Evolutionary conservation across 1,140 invertebrate genomes (phyloP).

Genomic region (Drosophila watanabei): DNA sequence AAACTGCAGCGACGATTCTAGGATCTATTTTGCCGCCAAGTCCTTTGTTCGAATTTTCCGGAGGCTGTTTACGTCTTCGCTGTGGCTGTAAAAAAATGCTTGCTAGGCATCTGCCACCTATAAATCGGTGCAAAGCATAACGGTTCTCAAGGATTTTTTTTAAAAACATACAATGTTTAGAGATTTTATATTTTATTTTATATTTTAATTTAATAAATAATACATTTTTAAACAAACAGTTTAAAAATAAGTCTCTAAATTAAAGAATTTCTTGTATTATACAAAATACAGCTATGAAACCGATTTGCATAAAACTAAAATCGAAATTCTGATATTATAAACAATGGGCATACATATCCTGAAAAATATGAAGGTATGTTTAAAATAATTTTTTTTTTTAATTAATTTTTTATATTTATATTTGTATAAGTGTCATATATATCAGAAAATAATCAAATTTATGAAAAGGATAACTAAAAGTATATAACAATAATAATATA

Average conservation of each 20-base stretch:
- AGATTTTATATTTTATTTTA: background rate
- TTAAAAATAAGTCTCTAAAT: background rate
- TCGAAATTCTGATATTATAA: background rate
- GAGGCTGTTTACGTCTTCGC: slow-evolving; percentile 47
- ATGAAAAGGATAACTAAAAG: too few species aligned
- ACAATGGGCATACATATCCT: too few species aligned
- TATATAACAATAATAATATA: too few species aligned
- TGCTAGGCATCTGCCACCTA: slow-evolving; percentile 34
- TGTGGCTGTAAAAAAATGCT: slow-evolving; percentile 70
- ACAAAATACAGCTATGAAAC: background rate
- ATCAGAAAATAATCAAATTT: too few species aligned
- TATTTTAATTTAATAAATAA: background rate
- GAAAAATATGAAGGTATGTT: too few species aligned
- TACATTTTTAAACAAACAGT: background rate
- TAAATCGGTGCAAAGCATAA: slow-evolving; percentile 47
- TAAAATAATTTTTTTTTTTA: too few species aligned
- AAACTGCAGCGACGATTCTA: slow-evolving; percentile 48
- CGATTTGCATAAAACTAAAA: background rate
- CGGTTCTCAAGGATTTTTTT: slow-evolving; percentile 6
- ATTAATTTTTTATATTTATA: too few species aligned
- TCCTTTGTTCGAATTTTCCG: slow-evolving; percentile 38
- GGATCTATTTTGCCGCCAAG: slow-evolving; percentile 45
- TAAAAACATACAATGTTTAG: background rate
- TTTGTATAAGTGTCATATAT: too few species aligned
- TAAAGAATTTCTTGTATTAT: background rate